Evolutionary conservation across 2,888 invertebrate genomes (phyloP), one percentile per base, ranked within the genome.

Genomic region (Alloplasta piceator): DNA sequence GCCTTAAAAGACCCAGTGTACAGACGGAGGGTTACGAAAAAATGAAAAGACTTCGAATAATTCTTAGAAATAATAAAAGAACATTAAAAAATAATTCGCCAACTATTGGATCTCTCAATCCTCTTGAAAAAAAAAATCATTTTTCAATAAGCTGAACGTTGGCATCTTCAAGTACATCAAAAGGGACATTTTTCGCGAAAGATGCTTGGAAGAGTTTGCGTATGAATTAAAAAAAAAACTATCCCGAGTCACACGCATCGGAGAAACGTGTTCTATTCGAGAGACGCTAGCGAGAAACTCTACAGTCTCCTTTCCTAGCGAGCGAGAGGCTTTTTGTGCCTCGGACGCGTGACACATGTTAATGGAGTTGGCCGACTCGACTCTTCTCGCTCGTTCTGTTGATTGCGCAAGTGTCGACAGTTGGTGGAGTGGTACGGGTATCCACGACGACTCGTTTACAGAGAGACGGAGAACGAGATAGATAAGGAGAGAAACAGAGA

Each of bases 381-480:
- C 64, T n/a, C 64, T 56, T 14, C 38, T 56, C 46, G 9, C 55
- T 63, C 60, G 52, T 6, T 60, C 73, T 61, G 50, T 74, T 70
- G 52, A 78, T 81, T 78, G 74, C 73, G 78, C 81, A 78, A 81
- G 78, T 75, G 74, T 78, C 71, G 81, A 80, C 80, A 66, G 64
- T 64, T 52, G 73, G 46, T 56, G 70, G 80, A 75, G 58, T 61
- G 70, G 71, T 71, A 80, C 64, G 63, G 74, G 72, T 70, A 68
- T 61, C 46, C 48, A 41, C 50, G 58, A 39, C 56, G 68, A 68
- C 64, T 56, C 71, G 66, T 73, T 83, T 66, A 46, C 52, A 68
- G 41, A 60, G 46, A n/a, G 12, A 39, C 14, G 16, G 70, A 16
- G 50, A n/a, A 58, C n/a, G 61, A n/a, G n/a, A n/a, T n/a, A 60